These are phyloP conservation scores for Gymnothorax reevesii DNA, from an alignment of 2,797 vertebrate genomes.

Conservation along the genomic window DNA sequence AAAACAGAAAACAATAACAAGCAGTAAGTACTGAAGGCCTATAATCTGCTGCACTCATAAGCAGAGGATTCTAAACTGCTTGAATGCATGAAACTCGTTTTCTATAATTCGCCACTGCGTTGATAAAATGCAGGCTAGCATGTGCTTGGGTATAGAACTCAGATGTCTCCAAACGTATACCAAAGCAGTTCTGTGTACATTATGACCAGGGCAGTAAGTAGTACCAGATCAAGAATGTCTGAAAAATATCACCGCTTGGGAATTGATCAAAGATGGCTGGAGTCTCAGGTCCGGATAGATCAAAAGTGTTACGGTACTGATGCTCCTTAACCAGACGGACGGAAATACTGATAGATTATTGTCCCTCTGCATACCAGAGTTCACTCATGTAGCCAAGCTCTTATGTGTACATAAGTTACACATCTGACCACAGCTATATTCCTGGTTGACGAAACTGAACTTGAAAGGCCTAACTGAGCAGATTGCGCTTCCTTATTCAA, in stretches of 20 bases:
- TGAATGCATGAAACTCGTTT: background rate
- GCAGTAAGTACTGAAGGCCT: background rate
- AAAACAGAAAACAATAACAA: background rate
- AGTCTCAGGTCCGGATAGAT: background rate
- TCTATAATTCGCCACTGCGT: background rate
- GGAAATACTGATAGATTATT: background rate
- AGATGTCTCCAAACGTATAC: background rate
- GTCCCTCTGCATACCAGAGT: background rate
- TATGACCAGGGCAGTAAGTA: background rate
- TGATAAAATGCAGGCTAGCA: background rate
- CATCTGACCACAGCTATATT: too few species aligned
- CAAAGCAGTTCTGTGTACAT: background rate
- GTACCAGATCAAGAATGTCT: background rate
- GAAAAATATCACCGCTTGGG: background rate
- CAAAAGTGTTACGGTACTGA: background rate
- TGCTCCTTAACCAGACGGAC: background rate
- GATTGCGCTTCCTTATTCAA: too few species aligned
- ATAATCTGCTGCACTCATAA: background rate
- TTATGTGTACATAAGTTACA: too few species aligned
- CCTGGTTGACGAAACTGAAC: too few species aligned
- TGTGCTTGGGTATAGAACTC: background rate
- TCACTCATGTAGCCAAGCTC: too few species aligned
- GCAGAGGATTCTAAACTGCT: background rate
- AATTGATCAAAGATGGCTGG: background rate
- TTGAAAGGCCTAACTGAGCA: too few species aligned